Base-by-base conservation (phyloP, 2,888 invertebrate genomes). In the Tetragonula carbonaria region DNA sequence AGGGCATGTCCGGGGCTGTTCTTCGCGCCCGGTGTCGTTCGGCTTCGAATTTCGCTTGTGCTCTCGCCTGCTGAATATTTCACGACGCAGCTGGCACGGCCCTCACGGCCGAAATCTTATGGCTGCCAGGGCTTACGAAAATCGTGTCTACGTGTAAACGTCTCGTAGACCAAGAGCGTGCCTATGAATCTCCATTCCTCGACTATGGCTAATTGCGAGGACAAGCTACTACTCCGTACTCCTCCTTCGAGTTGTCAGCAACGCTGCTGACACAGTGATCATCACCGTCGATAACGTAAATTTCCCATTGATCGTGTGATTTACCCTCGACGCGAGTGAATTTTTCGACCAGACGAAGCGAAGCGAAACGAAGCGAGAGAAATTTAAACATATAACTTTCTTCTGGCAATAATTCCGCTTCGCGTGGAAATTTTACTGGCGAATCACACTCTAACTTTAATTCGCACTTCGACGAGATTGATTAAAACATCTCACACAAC, bases 1-100 rank as follows among this genome's bases (percentile, higher is more conserved):
- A 73, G 77, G 71, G 59, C 71, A 74, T 67, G 78, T 83, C 67
- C 78, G 79, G 57, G 59, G 67, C 50, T 80, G 83, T 83, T 86
- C 82, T 80, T 82, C 79, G 63, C 78, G 59, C 83, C 70, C 74
- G 67, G 66, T 79, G 77, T 87, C 85, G 79, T 80, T 85, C 83
- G 73, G 82, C 73, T 84, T 74, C 85, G 81, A 88, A 87, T 84
- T 82, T 71, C 78, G 53, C 45, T 45, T 45, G 45, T 71, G 73
- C 72, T 65, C 71, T 2, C 57, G 68, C 74, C 74, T 78, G 65
- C 80, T 90, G 83, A 90, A 90, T 90, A 84, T 89, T 90, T 89
- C 87, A 90, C 53, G 75, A 72, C 71, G 65, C 87, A 85, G 80
- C 88, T 82, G 87, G 73, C 78, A 81, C 74, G 45, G 85, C 66